Conservation (phyloP, 2,113 vertebrate species). For the Trinectes maculatus region DNA sequence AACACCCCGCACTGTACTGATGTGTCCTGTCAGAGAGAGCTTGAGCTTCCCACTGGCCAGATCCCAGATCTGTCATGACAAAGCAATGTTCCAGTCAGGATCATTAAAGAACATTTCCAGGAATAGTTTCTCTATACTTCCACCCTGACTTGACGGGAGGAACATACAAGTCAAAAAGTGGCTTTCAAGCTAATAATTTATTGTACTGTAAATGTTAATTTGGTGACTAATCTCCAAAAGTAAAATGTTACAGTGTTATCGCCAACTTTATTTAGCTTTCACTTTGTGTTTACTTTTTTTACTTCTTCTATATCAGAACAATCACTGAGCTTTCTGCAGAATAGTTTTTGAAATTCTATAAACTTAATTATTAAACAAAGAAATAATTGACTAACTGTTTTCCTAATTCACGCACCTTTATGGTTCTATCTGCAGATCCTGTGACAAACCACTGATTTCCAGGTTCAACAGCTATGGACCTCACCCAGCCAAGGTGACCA, state of each 20-base stretch:
- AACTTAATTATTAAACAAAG: neutral
- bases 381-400: neutral
- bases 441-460: conserved; percentile 99
- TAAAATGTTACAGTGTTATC: no score
- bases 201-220: no score
- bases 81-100: neutral
- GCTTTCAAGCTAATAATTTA: no score
- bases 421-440: conserved; percentile 96
- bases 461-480: conserved; percentile 96
- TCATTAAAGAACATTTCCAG: neutral
- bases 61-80: conserved; percentile 91
- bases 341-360: neutral
- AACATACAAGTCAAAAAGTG: no score
- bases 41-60: conserved; percentile 96
- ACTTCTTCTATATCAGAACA: neutral
- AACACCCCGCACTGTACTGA: conserved; percentile 95
- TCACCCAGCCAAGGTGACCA: conserved; percentile 97
- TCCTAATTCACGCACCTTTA: conserved; percentile 85
- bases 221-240: no score
- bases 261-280: no score
- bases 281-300: neutral
- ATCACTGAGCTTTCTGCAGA: neutral
- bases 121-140: neutral
- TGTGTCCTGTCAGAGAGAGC: conserved; percentile 95
- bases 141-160: neutral